Evolutionary conservation across 2,797 vertebrate species (phyloP), one percentile per base, ranked within the genome.

Genomic region (Pseudomugil tenellus): DNA sequence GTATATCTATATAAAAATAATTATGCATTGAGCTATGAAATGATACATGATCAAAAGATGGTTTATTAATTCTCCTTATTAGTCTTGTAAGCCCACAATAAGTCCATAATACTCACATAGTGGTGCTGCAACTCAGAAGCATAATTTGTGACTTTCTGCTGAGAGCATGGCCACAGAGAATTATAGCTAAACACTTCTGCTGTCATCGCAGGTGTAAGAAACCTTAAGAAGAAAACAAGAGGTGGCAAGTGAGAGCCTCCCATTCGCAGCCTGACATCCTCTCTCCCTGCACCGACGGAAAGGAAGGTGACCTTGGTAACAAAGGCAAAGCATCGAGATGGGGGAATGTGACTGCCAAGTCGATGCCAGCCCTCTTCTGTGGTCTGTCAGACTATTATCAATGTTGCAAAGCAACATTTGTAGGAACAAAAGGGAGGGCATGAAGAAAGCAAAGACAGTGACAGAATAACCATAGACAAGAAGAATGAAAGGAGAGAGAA

Each of bases 321-420:
- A 85, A 79, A 84, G 67, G 75, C 71, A 51, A 82, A 64, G 65
- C 49, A n/a, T 78, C 21, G 63, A 73, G 74, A 79, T 77, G 55
- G 63, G 71, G 66, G 68, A 57, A 74, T 3, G 41, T 65, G 70
- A 59, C 35, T 19, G 77, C 67, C 82, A 83, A 78, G 77, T 80
- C 60, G 85, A 84, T 76, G 75, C 80, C 79, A 87, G 79, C 70
- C 67, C 70, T 86, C 74, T 84, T 49, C 87, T 78, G 83, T 59
- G 82, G 83, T 77, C 85, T 92, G 92, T 91, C 92, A 92, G 87
- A 73, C 87, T 78, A 87, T 89, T 92, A 92, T 92, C 91, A 89
- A 86, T 91, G 86, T 80, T 74, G 83, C 81, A 81, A 84, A 87
- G 84, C 83, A 84, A 81, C 72, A 79, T 81, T 86, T 57, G 80